Percentiles rank a stretch among this genome's conserved stretches.
These are phyloP conservation scores for Hypotaenidia okinawae DNA, from an alignment of 2,797 vertebrate genomes.

Conservation along the genomic window DNA sequence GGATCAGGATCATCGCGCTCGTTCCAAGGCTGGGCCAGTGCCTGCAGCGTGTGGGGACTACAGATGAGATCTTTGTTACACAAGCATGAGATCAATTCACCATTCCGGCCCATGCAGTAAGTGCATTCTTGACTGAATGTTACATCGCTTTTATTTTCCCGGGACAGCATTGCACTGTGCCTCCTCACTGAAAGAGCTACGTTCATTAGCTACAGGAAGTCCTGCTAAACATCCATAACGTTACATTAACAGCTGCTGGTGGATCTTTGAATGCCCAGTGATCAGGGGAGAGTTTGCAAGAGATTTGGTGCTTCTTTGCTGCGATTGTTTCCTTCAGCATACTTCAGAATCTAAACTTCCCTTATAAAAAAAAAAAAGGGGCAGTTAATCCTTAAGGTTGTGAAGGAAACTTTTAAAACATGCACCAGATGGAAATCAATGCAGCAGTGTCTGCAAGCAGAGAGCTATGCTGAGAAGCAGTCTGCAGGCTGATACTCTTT, in stretches of 20 bases:
- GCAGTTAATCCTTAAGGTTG: slow-evolving; percentile 5
- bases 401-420: slow-evolving; percentile 6
- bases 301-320: slow-evolving; percentile 58
- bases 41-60: slow-evolving; percentile 16
- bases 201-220: slow-evolving; percentile 69
- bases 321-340: neutral
- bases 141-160: slow-evolving; percentile 57
- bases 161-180: slow-evolving; percentile 54
- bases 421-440: slow-evolving; percentile 43
- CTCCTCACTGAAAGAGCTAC: slow-evolving; percentile 38
- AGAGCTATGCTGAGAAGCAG: neutral
- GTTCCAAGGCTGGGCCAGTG: neutral
- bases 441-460: slow-evolving; percentile 35
- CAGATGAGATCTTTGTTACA: slow-evolving; percentile 66
- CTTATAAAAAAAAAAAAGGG: neutral
- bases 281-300: neutral
- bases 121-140: slow-evolving; percentile 60
- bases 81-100: slow-evolving; percentile 58
- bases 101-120: slow-evolving; percentile 9
- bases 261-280: slow-evolving; percentile 16
- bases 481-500: neutral
- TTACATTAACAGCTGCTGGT: slow-evolving; percentile 58
- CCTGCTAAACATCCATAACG: slow-evolving; percentile 55
- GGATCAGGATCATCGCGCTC: neutral
- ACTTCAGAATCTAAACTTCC: neutral